phyloP scores from a whole-genome alignment of 2,888 invertebrate species.

The Furcula furcula region DNA sequence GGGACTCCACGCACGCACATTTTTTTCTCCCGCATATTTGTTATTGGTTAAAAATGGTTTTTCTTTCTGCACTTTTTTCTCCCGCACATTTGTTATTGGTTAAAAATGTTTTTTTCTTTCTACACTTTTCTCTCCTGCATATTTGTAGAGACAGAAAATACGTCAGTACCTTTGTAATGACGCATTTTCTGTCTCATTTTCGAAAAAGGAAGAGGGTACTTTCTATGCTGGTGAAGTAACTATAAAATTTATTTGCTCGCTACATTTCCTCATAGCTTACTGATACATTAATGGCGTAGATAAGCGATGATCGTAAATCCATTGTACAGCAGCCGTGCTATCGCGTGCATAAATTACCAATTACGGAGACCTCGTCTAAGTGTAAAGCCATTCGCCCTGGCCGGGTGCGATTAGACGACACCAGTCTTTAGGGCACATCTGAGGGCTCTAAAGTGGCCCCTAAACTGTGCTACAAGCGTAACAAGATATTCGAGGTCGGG shows the following conservation, averaged over 20 bases:
- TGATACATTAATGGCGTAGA: neutral
- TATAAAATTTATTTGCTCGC: neutral
- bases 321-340: neutral
- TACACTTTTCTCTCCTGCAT: no score
- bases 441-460: constrained; percentile 1
- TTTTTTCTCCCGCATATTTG: no score
- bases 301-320: neutral
- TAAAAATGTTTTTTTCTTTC: no score
- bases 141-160: no score
- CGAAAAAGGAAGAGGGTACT: neutral
- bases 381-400: constrained; percentile 1
- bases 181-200: no score
- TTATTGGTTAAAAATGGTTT: neutral
- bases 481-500: neutral
- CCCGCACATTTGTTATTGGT: no score
- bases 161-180: no score
- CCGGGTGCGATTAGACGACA: constrained; percentile 1
- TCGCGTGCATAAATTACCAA: constrained; percentile 2
- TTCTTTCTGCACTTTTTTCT: neutral
- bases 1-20: no score
- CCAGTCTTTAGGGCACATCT: constrained; percentile 1
- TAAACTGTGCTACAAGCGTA: constrained; percentile 1
- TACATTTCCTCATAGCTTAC: neutral
- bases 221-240: neutral
- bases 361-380: neutral